Evolutionary conservation across 2,888 invertebrate species (phyloP), one percentile per base, ranked within the genome.

Genomic region (Drosophila aldrichi): DNA sequence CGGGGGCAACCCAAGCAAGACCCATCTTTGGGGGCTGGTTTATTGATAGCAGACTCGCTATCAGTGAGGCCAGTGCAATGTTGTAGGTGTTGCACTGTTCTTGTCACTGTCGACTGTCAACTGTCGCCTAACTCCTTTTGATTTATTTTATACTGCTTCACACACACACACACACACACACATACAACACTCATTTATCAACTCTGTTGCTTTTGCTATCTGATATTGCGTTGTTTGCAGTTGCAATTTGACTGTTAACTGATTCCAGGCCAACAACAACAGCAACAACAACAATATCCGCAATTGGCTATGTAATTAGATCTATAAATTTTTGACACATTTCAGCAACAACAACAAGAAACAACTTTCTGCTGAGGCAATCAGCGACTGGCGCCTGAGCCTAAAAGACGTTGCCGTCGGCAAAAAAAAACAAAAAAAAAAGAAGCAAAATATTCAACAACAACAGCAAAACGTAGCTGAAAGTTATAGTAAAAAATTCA

Each of bases 401-500:
- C 85, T 77, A 79, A 82, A 79, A 79, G 83, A 76, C 77, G 84
- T 82, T 77, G 81, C 81, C 81, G 81, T 81, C 81, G 81, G 81
- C 79, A 81, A 81, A 83, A 78, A 64, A 54, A n/a, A 18, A 52
- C 41, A 60, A 20, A 78, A 64, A 54, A 20, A n/a, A n/a, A n/a
- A n/a, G n/a, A n/a, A n/a, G n/a, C 22, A 54, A 44, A 60, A 20
- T 16, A 29, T 32, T 56, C 22, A 43, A 43, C 29, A 41, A 64
- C 43, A 54, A 58, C 32, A 54, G 55, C 10, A 20, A 49, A 51
- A 36, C 9, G n/a, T 9, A 60, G 20, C 22, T 6, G 29, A 29
- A 29, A 29, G 29, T 8, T 8, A 8, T 29, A 29, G 29, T 29
- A 29, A 29, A 29, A 29, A 29, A 29, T 6, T 6, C 7, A 25